These are phyloP conservation scores for Brotula barbata DNA, from an alignment of 2,797 vertebrate species.

Conservation along the genomic window DNA sequence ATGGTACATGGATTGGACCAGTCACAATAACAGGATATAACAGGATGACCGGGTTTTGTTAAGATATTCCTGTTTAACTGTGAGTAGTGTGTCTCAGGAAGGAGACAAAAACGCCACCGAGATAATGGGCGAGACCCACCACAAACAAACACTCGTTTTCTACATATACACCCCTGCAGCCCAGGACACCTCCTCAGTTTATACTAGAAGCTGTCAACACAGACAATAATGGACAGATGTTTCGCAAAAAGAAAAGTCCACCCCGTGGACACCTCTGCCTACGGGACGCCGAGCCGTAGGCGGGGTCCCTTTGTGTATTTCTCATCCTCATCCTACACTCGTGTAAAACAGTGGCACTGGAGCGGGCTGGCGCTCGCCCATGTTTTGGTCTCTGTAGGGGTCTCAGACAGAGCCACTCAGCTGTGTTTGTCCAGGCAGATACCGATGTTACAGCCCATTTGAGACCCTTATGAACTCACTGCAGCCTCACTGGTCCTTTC, in stretches of 20 bases:
- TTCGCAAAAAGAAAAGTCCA: conserved; percentile 36
- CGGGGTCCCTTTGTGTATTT: conserved; percentile 30
- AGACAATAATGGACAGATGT: conserved; percentile 47
- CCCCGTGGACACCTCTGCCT: conserved; percentile 40
- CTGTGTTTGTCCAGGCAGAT: conserved; percentile 14
- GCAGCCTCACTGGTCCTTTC: not conserved
- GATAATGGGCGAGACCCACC: conserved; percentile 34
- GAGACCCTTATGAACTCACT: conserved; percentile 2
- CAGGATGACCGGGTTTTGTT: conserved; percentile 74
- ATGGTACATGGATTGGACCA: conserved; percentile 40
- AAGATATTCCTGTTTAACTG: conserved; percentile 67
- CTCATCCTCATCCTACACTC: conserved; percentile 27
- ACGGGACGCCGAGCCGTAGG: conserved; percentile 30
- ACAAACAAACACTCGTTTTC: conserved; percentile 33
- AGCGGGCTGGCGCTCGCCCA: conserved; percentile 6
- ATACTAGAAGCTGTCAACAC: conserved; percentile 42
- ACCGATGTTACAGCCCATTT: not conserved
- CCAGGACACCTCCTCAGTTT: conserved; percentile 31
- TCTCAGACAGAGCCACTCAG: conserved; percentile 9
- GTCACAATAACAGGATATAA: conserved; percentile 67
- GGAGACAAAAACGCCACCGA: conserved; percentile 59
- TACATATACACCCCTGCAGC: conserved; percentile 31
- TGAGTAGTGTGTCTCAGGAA: conserved; percentile 61
- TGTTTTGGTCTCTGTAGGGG: conserved; percentile 19
- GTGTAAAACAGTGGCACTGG: conserved; percentile 12